These are phyloP conservation scores for Capromys pilorides DNA, from an alignment of 2,797 vertebrate species.

Conservation along the genomic window DNA sequence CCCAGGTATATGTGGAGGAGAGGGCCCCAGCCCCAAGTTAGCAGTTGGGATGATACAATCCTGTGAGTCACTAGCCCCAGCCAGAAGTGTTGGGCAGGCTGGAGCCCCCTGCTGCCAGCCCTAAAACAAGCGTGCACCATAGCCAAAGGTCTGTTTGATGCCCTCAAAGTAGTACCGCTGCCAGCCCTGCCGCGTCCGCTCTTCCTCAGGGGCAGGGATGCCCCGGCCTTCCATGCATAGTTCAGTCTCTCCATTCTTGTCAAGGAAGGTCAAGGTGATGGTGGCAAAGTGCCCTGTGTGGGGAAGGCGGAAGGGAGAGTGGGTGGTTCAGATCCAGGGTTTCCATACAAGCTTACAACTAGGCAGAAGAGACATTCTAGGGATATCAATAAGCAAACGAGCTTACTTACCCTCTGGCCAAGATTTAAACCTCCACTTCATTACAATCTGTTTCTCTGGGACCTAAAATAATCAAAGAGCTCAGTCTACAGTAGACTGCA, in stretches of 20 bases:
- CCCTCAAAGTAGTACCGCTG: conserved; percentile 96
- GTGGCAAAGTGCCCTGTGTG: conserved; percentile 93
- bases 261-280: conserved; percentile 90
- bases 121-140: conserved; percentile 94
- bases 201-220: conserved; percentile 93
- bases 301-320: conserved; percentile 59
- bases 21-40: conserved; percentile 82
- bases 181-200: conserved; percentile 95
- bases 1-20: conserved; percentile 80
- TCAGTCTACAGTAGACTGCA: not conserved
- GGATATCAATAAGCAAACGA: not conserved
- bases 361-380: not conserved
- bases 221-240: conserved; percentile 93
- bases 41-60: conserved; percentile 82
- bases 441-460: conserved; percentile 93
- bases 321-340: not conserved
- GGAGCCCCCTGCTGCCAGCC: conserved; percentile 34
- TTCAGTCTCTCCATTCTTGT: conserved; percentile 94
- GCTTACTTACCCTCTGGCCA: conserved; percentile 94
- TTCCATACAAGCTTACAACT: not conserved
- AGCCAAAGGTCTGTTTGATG: conserved; percentile 99
- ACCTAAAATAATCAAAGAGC: conserved; percentile 85
- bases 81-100: conserved; percentile 55
- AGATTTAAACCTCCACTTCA: conserved; percentile 98
- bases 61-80: conserved; percentile 80